Evolutionary conservation across 2,797 vertebrate genomes (phyloP).

Genomic region (Harpagifer antarcticus): DNA sequence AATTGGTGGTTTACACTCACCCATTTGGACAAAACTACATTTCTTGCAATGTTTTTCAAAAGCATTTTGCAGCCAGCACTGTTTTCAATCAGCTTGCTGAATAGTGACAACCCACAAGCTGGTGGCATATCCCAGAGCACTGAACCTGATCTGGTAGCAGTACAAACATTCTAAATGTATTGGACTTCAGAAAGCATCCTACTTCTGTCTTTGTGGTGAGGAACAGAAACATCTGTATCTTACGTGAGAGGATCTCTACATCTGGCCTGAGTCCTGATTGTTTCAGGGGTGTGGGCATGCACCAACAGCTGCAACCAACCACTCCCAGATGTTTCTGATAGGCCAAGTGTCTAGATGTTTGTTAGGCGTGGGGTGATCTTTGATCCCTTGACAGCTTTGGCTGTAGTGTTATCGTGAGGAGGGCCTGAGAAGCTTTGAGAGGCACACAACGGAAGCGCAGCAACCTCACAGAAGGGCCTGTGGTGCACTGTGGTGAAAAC

Average conservation of each 20-base stretch:
- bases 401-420: constrained; percentile 73
- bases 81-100: constrained; percentile 70
- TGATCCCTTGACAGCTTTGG: constrained; percentile 74
- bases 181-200: constrained; percentile 71
- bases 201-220: constrained; percentile 61
- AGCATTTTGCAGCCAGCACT: constrained; percentile 44
- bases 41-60: constrained; percentile 43
- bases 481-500: constrained; percentile 72
- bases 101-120: constrained; percentile 72
- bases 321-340: constrained; percentile 84
- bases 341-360: constrained; percentile 81
- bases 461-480: constrained; percentile 74
- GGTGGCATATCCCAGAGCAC: constrained; percentile 64
- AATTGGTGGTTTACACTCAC: constrained; percentile 47
- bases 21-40: constrained; percentile 35
- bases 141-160: constrained; percentile 70
- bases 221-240: constrained; percentile 82
- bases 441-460: constrained; percentile 72
- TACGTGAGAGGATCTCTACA: constrained; percentile 82
- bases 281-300: constrained; percentile 76
- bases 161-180: constrained; percentile 78
- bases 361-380: constrained; percentile 80
- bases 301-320: constrained; percentile 80
- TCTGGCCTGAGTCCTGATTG: constrained; percentile 79
- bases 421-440: constrained; percentile 58